These are phyloP conservation scores for Amphipoea lucens DNA, from an alignment of 2,888 invertebrate species.

Conservation along the genomic window DNA sequence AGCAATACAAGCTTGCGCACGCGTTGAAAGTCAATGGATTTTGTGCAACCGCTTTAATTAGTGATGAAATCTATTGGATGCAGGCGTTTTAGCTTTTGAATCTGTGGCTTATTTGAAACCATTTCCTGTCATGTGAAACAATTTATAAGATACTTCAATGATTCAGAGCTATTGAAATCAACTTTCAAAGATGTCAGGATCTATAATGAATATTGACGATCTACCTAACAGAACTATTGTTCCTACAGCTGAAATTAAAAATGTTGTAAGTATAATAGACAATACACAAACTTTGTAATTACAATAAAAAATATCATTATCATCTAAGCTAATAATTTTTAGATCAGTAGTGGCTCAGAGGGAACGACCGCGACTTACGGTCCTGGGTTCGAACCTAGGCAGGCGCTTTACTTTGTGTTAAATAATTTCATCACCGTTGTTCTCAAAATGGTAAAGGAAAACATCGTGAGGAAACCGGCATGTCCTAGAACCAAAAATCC, in stretches of 20 bases:
- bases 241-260: background rate
- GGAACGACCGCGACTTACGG: no score
- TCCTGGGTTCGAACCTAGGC: no score
- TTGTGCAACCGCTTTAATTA: constrained; percentile 50
- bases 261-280: background rate
- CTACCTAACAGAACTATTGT: background rate
- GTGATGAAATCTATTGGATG: constrained; percentile 41
- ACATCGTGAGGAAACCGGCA: no score
- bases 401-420: no score
- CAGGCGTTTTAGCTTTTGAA: background rate
- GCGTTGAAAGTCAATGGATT: constrained; percentile 46
- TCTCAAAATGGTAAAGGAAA: no score
- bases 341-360: no score
- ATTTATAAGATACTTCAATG: background rate
- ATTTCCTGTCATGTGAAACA: no score
- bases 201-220: background rate
- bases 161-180: background rate
- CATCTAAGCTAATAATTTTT: background rate
- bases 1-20: constrained; percentile 47
- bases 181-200: no score
- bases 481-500: no score
- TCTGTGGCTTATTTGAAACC: background rate
- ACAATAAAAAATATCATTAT: background rate
- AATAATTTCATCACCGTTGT: no score
- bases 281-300: background rate